These are phyloP conservation scores for Arion vulgaris DNA, from an alignment of 1,140 invertebrate genomes.

Conservation along the genomic window DNA sequence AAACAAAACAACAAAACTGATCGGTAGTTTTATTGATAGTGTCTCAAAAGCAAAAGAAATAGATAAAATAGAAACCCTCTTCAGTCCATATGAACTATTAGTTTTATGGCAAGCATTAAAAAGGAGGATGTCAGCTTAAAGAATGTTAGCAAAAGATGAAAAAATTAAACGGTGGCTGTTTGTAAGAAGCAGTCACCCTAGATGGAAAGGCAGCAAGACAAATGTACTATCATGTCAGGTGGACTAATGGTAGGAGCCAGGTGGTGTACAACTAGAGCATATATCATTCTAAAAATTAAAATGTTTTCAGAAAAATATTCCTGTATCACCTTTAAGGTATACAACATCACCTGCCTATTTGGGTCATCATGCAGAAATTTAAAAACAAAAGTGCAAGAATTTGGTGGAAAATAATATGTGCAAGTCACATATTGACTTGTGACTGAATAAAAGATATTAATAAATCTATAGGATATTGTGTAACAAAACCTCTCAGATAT, in stretches of 20 bases:
- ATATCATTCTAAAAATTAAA: neutral
- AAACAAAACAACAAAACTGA: neutral
- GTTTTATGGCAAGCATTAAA: neutral
- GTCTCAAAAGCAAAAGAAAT: neutral
- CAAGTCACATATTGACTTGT: no score
- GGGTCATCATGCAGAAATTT: no score
- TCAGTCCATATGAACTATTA: neutral
- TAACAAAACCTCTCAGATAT: no score
- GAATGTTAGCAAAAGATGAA: neutral
- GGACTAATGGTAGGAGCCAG: constrained; percentile 3
- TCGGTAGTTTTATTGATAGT: neutral
- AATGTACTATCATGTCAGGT: neutral
- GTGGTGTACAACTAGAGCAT: constrained; percentile 13
- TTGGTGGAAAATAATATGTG: no score
- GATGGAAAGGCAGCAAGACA: neutral
- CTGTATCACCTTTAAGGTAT: no score
- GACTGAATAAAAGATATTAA: no score
- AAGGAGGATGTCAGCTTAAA: neutral
- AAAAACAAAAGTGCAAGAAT: no score
- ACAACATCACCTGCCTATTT: no score
- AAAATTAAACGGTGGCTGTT: neutral
- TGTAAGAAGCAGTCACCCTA: neutral
- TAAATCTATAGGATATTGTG: no score
- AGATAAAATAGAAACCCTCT: neutral
- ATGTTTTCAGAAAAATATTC: no score